Base-by-base conservation (phyloP, 2,888 invertebrate genomes). In the Melolontha melolontha region DNA sequence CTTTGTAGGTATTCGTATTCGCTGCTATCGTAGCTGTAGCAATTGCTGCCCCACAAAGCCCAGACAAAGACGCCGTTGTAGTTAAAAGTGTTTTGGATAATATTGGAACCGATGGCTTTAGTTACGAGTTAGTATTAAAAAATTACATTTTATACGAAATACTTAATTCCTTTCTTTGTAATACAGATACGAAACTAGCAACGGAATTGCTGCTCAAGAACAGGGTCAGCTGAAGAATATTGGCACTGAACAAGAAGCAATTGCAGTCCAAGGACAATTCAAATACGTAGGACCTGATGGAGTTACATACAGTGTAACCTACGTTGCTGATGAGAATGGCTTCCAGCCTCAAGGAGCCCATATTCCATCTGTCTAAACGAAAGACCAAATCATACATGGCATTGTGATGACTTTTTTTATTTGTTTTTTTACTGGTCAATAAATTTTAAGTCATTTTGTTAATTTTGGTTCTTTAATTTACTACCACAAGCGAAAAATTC, bases 271-370 rank as follows among this genome's bases (percentile, higher is more conserved):
- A 29, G 90, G 90, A 34, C 85, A 87, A 8, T 87, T 88, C 78
- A 86, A 87, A 0, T 91, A 87, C 84, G 82, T 85, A 22, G 88
- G 85, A 5, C 86, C 87, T 12, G 88, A 90, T 73, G 90, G 90
- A 0, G 86, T 86, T 70, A 85, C 87, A 52, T 90, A 89, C 76
- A 86, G 87, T 5, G 88, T 91, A 62, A 88, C 84, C 27, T 89
- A 86, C 79, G 84, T 86, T 14, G 88, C 88, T 69, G 88, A 89
- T 72, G 88, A 89, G 71, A 88, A 88, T 74, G 89, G 89, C 51
- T 89, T 85, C 84, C 85, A 84, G 78, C 85, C 86, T 1, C 75
- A 80, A 75, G 85, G 85, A 49, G 84, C 81, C 22, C 84, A 86
- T 76, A 73, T 86, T 69, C 85, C 86, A 57, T 55, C 54, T 1